phyloP scores from a whole-genome alignment of 2,113 vertebrate species.

The Carlito syrichta region DNA sequence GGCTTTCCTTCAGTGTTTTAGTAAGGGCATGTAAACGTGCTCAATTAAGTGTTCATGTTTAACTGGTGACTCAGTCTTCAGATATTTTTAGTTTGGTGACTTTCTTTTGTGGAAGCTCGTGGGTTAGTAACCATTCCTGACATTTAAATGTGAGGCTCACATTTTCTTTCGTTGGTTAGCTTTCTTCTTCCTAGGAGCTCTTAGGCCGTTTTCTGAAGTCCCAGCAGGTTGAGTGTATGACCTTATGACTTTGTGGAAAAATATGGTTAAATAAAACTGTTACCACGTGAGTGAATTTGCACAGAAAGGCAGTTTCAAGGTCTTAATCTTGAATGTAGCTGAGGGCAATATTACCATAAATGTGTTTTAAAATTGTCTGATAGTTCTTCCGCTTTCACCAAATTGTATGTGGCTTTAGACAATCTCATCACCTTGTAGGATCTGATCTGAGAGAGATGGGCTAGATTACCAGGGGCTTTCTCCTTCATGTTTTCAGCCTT shows the following conservation, averaged over 20 bases:
- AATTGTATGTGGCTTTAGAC: background rate
- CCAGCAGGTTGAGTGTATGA: background rate
- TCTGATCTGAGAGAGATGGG: background rate
- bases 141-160: background rate
- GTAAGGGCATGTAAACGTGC: background rate
- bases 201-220: background rate
- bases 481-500: background rate
- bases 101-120: constrained; percentile 24
- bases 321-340: background rate
- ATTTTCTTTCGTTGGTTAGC: background rate
- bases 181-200: background rate
- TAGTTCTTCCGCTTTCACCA: background rate
- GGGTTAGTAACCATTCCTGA: constrained; percentile 32
- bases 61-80: constrained; percentile 38
- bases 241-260: background rate
- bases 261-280: background rate
- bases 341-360: background rate
- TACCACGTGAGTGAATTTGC: background rate
- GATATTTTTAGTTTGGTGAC: constrained; percentile 42
- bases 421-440: background rate
- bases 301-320: background rate
- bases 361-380: background rate
- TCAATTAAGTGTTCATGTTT: background rate
- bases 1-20: background rate
- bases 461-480: background rate